Evolutionary conservation across 2,888 invertebrate genomes (phyloP).

Genomic region (Epirrhoe alternata): DNA sequence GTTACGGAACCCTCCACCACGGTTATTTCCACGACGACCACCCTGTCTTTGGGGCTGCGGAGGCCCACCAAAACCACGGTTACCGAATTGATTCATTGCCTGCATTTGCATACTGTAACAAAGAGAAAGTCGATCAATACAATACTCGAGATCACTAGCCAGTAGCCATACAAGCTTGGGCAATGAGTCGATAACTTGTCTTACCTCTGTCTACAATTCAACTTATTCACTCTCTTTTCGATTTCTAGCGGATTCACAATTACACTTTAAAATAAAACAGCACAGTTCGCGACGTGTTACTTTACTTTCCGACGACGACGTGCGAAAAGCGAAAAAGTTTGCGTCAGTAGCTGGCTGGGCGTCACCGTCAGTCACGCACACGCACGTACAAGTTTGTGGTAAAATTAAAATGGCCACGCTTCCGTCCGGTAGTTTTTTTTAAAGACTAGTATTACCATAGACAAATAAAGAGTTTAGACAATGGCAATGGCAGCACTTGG

Average conservation of each 20-base stretch:
- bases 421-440: too few relatives aligned
- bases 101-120: constrained; percentile 71
- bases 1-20: constrained; percentile 76
- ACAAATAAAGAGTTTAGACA: too few relatives aligned
- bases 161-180: background rate
- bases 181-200: background rate
- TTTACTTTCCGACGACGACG: too few relatives aligned
- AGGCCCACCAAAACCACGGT: constrained; percentile 79
- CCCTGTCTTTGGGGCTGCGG: constrained; percentile 80
- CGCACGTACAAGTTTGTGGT: too few relatives aligned
- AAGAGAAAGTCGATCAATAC: constrained; percentile 27
- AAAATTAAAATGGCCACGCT: too few relatives aligned
- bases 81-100: constrained; percentile 77
- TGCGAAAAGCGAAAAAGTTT: too few relatives aligned
- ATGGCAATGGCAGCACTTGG: too few relatives aligned
- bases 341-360: too few relatives aligned
- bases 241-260: background rate
- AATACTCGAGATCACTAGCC: constrained; percentile 5
- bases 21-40: constrained; percentile 68
- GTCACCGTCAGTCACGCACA: too few relatives aligned
- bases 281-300: background rate
- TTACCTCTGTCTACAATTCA: background rate
- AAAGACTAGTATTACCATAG: too few relatives aligned
- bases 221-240: background rate
- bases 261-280: background rate